These are phyloP conservation scores for Cataglyphis rosenhaueri DNA, from an alignment of 2,888 invertebrate genomes.

Conservation along the genomic window DNA sequence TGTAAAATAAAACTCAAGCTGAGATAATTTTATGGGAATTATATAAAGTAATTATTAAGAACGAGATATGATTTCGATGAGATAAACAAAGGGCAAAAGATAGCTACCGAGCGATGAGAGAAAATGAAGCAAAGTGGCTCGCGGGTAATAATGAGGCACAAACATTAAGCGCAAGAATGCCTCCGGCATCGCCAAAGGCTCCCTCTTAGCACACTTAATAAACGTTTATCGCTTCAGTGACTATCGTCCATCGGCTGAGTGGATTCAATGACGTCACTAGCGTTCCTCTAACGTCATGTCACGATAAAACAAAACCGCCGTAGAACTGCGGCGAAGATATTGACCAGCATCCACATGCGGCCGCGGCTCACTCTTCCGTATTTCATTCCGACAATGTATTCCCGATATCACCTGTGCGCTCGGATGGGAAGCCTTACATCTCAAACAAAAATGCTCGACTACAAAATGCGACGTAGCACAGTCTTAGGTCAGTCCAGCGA, in stretches of 20 bases:
- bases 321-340: constrained; percentile 63
- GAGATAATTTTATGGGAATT: background rate
- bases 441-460: constrained; percentile 45
- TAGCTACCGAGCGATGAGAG: constrained; percentile 39
- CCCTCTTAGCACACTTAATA: constrained; percentile 79
- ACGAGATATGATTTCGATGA: constrained; percentile 26
- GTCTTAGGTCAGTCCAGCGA: constrained; percentile 39
- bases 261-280: constrained; percentile 81
- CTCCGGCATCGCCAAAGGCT: constrained; percentile 73
- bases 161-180: constrained; percentile 76
- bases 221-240: constrained; percentile 80
- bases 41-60: background rate
- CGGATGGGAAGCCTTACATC: constrained; percentile 11
- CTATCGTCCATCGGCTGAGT: constrained; percentile 80
- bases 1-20: background rate
- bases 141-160: constrained; percentile 70
- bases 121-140: constrained; percentile 60
- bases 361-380: background rate
- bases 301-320: constrained; percentile 77
- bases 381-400: constrained; percentile 59
- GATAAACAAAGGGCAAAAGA: constrained; percentile 45
- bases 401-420: constrained; percentile 45
- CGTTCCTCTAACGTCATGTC: constrained; percentile 78
- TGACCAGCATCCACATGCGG: constrained; percentile 53
- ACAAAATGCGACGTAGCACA: constrained; percentile 38